Conservation (phyloP, 2,888 invertebrate genomes). For the Drosophila lutescens region DNA sequence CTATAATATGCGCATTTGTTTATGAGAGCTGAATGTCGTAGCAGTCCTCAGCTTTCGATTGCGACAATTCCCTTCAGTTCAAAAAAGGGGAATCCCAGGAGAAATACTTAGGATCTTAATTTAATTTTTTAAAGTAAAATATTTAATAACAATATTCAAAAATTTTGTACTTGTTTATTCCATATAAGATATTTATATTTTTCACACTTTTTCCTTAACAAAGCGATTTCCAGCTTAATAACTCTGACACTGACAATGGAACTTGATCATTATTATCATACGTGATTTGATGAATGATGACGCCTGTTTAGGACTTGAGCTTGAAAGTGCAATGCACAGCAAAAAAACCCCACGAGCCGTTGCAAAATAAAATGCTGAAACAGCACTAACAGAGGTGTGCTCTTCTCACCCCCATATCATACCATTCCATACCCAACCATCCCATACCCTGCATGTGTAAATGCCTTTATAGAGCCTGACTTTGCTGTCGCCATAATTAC, state of each 20-base stretch:
- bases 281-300: conserved; percentile 18
- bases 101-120: neutral
- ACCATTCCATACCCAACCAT: neutral
- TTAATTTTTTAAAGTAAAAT: no score
- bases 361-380: conserved; percentile 17
- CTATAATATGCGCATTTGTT: neutral
- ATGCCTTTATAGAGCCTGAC: conserved; percentile 5
- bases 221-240: conserved; percentile 10
- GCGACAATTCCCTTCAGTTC: neutral
- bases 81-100: conserved; percentile 1
- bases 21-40: neutral
- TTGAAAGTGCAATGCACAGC: conserved; percentile 29
- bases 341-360: conserved; percentile 15
- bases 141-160: no score
- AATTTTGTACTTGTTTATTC: neutral
- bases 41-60: neutral
- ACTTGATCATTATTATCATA: conserved; percentile 35
- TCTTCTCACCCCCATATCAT: neutral
- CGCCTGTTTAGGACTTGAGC: conserved; percentile 31
- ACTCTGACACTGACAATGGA: conserved; percentile 32
- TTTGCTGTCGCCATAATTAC: conserved; percentile 48
- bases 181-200: neutral
- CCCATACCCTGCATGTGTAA: neutral
- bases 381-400: conserved; percentile 8
- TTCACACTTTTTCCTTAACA: neutral